Evolutionary conservation across 2,113 vertebrate species (phyloP).

Genomic region (Mugil cephalus): DNA sequence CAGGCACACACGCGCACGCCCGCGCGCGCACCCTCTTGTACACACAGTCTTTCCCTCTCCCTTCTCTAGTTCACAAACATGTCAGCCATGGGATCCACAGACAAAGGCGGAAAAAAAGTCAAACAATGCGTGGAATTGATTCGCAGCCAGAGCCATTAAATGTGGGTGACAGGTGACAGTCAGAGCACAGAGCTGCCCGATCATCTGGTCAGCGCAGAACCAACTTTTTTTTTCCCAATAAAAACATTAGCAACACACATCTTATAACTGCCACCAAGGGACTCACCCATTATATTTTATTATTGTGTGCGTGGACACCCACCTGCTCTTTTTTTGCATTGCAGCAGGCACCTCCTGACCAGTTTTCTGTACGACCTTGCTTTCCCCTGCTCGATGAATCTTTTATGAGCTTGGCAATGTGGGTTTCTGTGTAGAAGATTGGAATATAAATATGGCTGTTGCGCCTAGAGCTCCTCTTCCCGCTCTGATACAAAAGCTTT

Average conservation of each 20-base stretch:
- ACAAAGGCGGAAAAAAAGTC: constrained; percentile 39
- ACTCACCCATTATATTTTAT: constrained; percentile 26
- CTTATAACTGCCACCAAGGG: constrained; percentile 49
- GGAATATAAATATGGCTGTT: constrained; percentile 87
- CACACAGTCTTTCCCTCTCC: constrained; percentile 25
- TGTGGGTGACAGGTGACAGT: constrained; percentile 59
- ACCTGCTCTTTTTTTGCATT: constrained; percentile 69
- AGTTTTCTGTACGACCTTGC: constrained; percentile 84
- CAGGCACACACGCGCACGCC: constrained; percentile 45
- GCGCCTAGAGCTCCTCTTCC: constrained; percentile 75
- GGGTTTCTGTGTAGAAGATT: constrained; percentile 85
- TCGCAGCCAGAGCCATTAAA: constrained; percentile 9
- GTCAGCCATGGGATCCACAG: constrained; percentile 48
- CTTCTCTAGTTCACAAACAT: constrained; percentile 67
- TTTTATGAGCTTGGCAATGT: constrained; percentile 86
- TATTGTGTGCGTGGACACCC: constrained; percentile 12
- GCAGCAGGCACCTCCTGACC: constrained; percentile 79
- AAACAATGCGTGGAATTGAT: constrained; percentile 47
- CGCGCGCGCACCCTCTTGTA: constrained; percentile 11
- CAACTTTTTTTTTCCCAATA: constrained; percentile 23
- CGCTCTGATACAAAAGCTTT: constrained; percentile 78
- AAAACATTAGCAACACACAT: constrained; percentile 34
- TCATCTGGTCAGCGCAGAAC: constrained; percentile 45
- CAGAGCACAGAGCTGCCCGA: constrained; percentile 31
- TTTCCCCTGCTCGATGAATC: constrained; percentile 83